Conservation (phyloP, 2,113 vertebrate genomes). For the Pelodiscus sinensis region DNA sequence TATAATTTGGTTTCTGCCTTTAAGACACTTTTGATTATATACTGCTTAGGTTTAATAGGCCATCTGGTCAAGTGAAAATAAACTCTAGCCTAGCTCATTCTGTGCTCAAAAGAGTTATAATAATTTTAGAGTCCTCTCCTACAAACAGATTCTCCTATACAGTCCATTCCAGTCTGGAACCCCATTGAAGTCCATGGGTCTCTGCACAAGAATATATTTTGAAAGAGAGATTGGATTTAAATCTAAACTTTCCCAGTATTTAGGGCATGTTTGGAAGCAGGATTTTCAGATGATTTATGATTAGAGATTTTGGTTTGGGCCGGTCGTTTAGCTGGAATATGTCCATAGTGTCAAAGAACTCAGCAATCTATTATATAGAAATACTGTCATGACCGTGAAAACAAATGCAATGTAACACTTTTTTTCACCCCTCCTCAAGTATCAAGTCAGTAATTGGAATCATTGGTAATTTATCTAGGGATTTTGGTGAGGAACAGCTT, state of each 20-base stretch:
- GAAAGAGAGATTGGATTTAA: not conserved
- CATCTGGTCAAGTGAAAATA: not conserved
- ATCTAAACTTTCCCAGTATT: not conserved
- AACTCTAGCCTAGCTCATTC: not conserved
- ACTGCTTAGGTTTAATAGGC: not conserved
- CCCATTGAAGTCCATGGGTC: not conserved
- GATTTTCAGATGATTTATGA: accelerated
- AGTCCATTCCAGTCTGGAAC: not conserved
- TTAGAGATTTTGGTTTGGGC: not conserved
- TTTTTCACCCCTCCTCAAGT: not conserved
- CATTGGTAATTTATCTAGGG: not conserved
- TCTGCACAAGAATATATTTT: too few species aligned
- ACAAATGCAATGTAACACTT: not conserved
- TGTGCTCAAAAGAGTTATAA: not conserved
- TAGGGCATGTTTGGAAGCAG: not conserved
- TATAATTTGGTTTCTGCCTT: not conserved
- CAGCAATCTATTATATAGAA: not conserved
- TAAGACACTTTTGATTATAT: not conserved
- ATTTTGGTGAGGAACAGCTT: not conserved
- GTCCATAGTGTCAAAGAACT: not conserved
- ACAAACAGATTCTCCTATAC: not conserved
- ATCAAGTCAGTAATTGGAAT: not conserved
- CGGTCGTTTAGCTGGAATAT: not conserved
- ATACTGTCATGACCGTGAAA: not conserved
- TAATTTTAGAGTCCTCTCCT: not conserved